Evolutionary conservation across 2,888 invertebrate species (phyloP).

Genomic region (Amphimallon solstitiale): DNA sequence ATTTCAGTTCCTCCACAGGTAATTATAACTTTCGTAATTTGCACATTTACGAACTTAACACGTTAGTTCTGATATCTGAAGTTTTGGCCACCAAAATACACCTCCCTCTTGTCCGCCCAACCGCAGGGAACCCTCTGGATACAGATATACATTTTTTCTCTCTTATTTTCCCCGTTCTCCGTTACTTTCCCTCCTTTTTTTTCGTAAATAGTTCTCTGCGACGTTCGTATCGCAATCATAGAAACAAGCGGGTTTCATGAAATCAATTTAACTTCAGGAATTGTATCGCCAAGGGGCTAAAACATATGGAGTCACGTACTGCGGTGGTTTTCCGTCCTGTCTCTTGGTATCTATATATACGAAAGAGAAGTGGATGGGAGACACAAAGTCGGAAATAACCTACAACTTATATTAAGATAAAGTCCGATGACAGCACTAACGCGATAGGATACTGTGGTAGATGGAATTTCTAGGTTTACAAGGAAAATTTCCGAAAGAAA

Average conservation of each 20-base stretch:
- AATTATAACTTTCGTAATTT: conserved; percentile 28
- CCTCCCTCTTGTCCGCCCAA: not conserved
- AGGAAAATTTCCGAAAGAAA: not conserved
- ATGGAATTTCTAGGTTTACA: not conserved
- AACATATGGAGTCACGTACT: conserved; percentile 49
- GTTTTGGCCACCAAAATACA: not conserved
- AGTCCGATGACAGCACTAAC: not conserved
- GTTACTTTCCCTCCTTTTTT: not conserved
- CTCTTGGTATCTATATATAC: not conserved
- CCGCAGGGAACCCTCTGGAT: not conserved
- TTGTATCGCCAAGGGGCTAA: conserved; percentile 43
- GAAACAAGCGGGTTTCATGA: conserved; percentile 48
- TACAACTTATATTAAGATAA: conserved; percentile 6
- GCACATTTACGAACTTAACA: conserved; percentile 20
- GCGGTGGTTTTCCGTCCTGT: conserved; percentile 10
- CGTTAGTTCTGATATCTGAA: conserved; percentile 14
- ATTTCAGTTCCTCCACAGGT: conserved; percentile 12
- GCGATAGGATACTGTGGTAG: not conserved
- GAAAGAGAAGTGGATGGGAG: not conserved
- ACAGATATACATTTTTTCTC: conserved; percentile 7
- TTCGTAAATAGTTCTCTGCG: conserved; percentile 26
- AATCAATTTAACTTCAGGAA: conserved; percentile 48
- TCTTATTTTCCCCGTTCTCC: not conserved
- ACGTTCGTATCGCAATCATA: conserved; percentile 40
- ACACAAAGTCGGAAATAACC: conserved; percentile 1